Percentiles rank a stretch among this genome's conserved stretches.
These are phyloP conservation scores for Melieria omissa DNA, from an alignment of 2,888 invertebrate genomes.

Conservation along the genomic window DNA sequence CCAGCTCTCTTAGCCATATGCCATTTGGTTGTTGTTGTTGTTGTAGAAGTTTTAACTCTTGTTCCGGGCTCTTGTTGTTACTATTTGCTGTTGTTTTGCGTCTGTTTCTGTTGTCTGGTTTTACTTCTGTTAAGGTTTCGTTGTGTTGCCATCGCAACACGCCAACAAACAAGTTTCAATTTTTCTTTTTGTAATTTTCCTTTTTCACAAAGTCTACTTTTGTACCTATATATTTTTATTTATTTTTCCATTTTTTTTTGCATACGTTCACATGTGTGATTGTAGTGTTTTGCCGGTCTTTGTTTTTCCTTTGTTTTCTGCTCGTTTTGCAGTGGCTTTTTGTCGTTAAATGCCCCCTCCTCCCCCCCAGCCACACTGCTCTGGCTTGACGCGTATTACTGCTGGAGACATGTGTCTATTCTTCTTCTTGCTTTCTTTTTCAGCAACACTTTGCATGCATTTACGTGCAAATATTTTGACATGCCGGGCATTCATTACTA, in stretches of 20 bases:
- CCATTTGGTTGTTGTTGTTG: neutral
- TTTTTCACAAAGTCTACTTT: neutral
- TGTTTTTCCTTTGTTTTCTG: neutral
- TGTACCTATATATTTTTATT: neutral
- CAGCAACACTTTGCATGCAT: too few species aligned
- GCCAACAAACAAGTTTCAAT: conserved; percentile 38
- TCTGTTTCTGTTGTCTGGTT: neutral
- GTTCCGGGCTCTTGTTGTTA: conserved; percentile 7
- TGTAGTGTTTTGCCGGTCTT: neutral
- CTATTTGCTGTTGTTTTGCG: neutral
- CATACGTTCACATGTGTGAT: neutral
- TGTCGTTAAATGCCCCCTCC: too few species aligned
- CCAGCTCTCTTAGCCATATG: neutral
- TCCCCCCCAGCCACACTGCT: too few species aligned
- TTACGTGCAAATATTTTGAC: too few species aligned
- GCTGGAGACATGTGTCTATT: too few species aligned
- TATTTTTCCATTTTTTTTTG: neutral
- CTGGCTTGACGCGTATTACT: too few species aligned
- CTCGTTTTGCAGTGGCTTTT: neutral
- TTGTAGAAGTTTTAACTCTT: conserved; percentile 1
- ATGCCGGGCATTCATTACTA: too few species aligned
- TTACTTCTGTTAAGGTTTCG: neutral
- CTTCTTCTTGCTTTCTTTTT: too few species aligned
- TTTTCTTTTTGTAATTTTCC: conserved; percentile 18
- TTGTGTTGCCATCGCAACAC: conserved; percentile 34